Percentiles rank a stretch among this genome's conserved stretches.
Conservation (phyloP, 2,888 invertebrate species). For the Hydroisotoma schaefferi region DNA sequence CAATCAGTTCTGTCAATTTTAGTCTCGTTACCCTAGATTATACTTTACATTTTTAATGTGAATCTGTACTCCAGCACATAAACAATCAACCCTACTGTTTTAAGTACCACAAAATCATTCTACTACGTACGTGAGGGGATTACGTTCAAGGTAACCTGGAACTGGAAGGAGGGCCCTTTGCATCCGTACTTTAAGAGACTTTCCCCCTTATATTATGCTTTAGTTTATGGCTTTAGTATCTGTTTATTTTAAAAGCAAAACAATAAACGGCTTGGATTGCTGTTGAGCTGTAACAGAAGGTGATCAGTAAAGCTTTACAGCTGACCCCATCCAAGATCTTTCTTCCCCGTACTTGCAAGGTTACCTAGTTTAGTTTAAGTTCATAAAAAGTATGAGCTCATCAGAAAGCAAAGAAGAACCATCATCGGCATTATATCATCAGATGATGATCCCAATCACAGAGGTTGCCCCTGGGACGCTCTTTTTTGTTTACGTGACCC, state of each 20-base stretch:
- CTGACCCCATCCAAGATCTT: neutral
- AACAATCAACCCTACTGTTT: too few relatives aligned
- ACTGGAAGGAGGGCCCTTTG: too few relatives aligned
- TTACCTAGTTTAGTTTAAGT: slow-evolving; percentile 3
- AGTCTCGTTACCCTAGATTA: too few relatives aligned
- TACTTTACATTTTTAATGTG: too few relatives aligned
- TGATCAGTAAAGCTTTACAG: neutral
- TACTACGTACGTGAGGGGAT: too few relatives aligned
- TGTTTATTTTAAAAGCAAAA: neutral
- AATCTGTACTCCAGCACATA: too few relatives aligned
- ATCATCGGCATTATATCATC: slow-evolving; percentile 8
- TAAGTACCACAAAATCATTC: too few relatives aligned
- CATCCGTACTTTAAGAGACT: too few relatives aligned
- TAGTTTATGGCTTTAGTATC: neutral
- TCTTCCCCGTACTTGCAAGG: slow-evolving; percentile 1
- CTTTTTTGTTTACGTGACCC: neutral
- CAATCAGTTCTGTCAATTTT: too few relatives aligned
- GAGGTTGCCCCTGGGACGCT: slow-evolving; percentile 6
- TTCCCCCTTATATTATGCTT: too few relatives aligned
- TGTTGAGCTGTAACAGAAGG: neutral
- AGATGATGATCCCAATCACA: slow-evolving; percentile 10
- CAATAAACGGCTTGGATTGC: neutral
- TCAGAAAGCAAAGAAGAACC: too few relatives aligned
- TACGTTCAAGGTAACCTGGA: too few relatives aligned
- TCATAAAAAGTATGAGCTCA: slow-evolving; percentile 17